These are phyloP conservation scores for Sebastes paucispinis DNA, from an alignment of 2,797 vertebrate species.

Conservation along the genomic window DNA sequence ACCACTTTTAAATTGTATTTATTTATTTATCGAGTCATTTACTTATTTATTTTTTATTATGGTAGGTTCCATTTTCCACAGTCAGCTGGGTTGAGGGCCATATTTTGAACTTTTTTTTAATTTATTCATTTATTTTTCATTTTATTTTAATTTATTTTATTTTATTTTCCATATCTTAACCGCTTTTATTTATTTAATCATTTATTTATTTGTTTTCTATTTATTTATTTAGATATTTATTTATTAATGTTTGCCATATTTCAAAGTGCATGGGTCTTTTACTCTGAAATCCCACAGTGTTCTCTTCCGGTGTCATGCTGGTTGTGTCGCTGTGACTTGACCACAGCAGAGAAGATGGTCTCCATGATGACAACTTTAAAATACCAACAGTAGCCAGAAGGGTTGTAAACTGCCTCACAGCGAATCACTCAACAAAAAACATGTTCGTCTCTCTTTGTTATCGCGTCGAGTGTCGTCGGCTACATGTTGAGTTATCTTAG, in stretches of 20 bases:
- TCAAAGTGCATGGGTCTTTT: slow-evolving; percentile 5
- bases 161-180: too few species aligned
- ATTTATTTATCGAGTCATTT: too few species aligned
- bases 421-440: not conserved
- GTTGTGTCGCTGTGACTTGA: slow-evolving; percentile 12
- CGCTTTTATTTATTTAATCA: too few species aligned
- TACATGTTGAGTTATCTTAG: not conserved
- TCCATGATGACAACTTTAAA: slow-evolving; percentile 71
- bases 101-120: too few species aligned
- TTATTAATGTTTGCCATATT: not conserved
- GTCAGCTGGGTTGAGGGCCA: too few species aligned
- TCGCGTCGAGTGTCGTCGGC: not conserved
- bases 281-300: slow-evolving; percentile 1
- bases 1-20: not conserved
- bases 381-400: slow-evolving; percentile 2
- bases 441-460: not conserved
- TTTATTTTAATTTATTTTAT: too few species aligned
- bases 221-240: too few species aligned
- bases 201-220: too few species aligned
- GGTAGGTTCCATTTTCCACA: too few species aligned
- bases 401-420: not conserved
- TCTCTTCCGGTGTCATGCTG: slow-evolving; percentile 21
- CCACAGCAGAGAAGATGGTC: slow-evolving; percentile 26
- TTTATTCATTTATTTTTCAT: too few species aligned
- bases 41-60: too few species aligned